Conservation (phyloP, 1,140 invertebrate genomes). For the Drosophila pachea region DNA sequence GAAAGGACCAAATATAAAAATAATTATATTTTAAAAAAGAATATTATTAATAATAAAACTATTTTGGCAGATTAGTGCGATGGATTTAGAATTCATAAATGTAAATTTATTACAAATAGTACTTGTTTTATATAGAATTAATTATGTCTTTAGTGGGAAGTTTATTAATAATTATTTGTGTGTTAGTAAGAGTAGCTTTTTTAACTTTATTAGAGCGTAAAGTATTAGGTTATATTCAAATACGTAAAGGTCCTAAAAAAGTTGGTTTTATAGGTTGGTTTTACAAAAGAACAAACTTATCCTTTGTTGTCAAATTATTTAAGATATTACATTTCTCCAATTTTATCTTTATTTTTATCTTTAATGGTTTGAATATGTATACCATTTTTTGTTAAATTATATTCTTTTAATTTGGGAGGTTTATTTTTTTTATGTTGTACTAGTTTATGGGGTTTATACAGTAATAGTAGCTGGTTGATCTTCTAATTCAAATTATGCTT, state of each 20-base stretch:
- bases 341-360: constrained; percentile 81
- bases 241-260: too few species aligned
- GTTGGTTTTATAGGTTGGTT: constrained; percentile 82
- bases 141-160: too few species aligned
- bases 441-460: constrained; percentile 53
- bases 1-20: constrained; percentile 52
- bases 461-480: constrained; percentile 81
- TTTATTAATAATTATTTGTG: too few species aligned
- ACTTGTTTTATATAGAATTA: too few species aligned
- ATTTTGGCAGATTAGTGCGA: too few species aligned
- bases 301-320: constrained; percentile 53
- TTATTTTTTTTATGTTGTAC: constrained; percentile 73
- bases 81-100: too few species aligned
- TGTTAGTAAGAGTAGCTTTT: too few species aligned
- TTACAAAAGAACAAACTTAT: constrained; percentile 82
- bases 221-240: too few species aligned
- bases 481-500: constrained; percentile 84
- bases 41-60: too few species aligned
- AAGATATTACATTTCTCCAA: constrained; percentile 81
- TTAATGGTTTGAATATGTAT: constrained; percentile 80
- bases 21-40: too few species aligned
- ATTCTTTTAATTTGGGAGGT: constrained; percentile 75
- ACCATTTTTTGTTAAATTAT: constrained; percentile 78
- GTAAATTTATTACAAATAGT: too few species aligned
- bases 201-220: too few species aligned